Evolutionary conservation across 1,140 invertebrate species (phyloP).

Genomic region (Proctacanthus coquilletti): DNA sequence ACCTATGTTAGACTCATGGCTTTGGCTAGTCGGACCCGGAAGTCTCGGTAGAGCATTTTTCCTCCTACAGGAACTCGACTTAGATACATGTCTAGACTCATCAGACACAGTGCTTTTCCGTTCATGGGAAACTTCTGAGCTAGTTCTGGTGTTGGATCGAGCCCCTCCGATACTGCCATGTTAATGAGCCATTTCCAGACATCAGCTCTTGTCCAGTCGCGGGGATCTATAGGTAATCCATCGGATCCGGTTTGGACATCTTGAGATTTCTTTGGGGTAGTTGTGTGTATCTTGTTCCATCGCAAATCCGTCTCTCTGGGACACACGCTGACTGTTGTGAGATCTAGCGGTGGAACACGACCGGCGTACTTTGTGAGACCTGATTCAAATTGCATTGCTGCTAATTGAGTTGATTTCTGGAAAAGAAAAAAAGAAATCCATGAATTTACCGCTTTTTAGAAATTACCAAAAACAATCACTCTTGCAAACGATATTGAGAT

Average conservation of each 20-base stretch:
- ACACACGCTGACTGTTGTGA: conserved; percentile 20
- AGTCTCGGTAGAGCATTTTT: conserved; percentile 42
- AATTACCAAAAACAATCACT: too few species aligned
- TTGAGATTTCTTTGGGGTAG: conserved; percentile 3
- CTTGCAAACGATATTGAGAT: too few species aligned
- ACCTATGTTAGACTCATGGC: conserved; percentile 21
- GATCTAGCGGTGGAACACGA: conserved; percentile 24
- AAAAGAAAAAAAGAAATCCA: conserved; percentile 1
- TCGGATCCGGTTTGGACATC: conserved; percentile 20
- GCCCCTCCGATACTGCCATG: conserved; percentile 40
- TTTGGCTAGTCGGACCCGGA: conserved; percentile 24
- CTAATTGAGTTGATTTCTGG: neutral
- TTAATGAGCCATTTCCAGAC: conserved; percentile 46
- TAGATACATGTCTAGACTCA: conserved; percentile 57
- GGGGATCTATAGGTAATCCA: conserved; percentile 41
- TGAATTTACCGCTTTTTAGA: too few species aligned
- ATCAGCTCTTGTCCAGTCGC: conserved; percentile 48
- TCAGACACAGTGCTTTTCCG: conserved; percentile 59
- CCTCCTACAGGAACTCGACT: conserved; percentile 49
- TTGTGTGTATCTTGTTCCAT: neutral
- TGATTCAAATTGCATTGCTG: conserved; percentile 26
- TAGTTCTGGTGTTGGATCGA: conserved; percentile 34
- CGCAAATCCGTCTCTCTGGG: conserved; percentile 9
- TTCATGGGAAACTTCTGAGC: conserved; percentile 53
- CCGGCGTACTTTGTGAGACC: conserved; percentile 25